phyloP scores from a whole-genome alignment of 2,888 invertebrate species.

The Sthenelais limicola region DNA sequence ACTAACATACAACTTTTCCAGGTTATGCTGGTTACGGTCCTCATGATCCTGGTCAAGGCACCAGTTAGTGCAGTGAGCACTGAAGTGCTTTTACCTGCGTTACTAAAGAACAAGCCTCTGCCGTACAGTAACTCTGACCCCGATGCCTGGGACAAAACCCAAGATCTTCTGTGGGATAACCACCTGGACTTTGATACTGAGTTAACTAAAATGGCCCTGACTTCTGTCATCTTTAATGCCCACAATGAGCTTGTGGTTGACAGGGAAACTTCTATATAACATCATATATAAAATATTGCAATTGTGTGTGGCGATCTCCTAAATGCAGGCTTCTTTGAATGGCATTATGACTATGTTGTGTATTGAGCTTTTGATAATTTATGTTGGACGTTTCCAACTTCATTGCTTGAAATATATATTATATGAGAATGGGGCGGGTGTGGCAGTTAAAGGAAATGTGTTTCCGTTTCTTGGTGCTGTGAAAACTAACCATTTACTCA shows the following conservation, averaged over 20 bases:
- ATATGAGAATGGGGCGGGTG: no score
- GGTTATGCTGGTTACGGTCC: slow-evolving; percentile 56
- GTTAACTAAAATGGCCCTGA: slow-evolving; percentile 26
- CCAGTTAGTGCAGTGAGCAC: slow-evolving; percentile 58
- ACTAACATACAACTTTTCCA: no score
- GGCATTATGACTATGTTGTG: no score
- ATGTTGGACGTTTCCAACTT: no score
- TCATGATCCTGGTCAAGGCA: slow-evolving; percentile 59
- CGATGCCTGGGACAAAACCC: slow-evolving; percentile 29
- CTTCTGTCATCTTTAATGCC: slow-evolving; percentile 19
- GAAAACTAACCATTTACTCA: no score
- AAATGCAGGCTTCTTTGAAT: no score
- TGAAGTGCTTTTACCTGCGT: slow-evolving; percentile 55
- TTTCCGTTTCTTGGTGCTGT: no score
- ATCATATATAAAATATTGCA: no score
- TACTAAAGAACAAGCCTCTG: slow-evolving; percentile 29
- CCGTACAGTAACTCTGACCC: slow-evolving; percentile 22
- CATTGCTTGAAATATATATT: no score
- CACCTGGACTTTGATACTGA: slow-evolving; percentile 42
- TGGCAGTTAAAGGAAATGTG: no score
- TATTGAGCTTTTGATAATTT: no score
- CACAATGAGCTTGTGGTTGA: slow-evolving; percentile 7
- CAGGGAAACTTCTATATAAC: slow-evolving; percentile 22
- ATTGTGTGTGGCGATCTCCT: no score
- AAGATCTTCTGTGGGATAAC: slow-evolving; percentile 43